Base-by-base conservation (phyloP, 2,888 invertebrate genomes). In the Lacanobia oleracea region DNA sequence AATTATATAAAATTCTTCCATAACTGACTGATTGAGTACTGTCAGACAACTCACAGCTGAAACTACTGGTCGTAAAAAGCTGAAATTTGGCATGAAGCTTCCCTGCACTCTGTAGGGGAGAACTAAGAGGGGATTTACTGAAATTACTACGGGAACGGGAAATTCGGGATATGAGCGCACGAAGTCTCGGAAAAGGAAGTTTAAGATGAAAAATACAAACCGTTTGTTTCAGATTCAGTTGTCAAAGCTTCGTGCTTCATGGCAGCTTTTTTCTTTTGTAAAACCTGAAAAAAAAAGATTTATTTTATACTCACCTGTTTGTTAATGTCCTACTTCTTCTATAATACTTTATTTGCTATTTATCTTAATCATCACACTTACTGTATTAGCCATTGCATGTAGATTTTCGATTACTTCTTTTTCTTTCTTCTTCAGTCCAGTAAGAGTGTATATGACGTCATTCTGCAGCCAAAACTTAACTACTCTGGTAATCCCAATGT, bases 181-280 rank as follows among this genome's bases (percentile, higher is more conserved):
- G n/a, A n/a, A n/a, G n/a, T n/a, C n/a, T n/a, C n/a, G n/a, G n/a
- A n/a, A n/a, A n/a, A n/a, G n/a, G n/a, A n/a, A n/a, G n/a, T 27
- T 5, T 54, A 16, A 33, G 2, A 27, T 18, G 7, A 7, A 33
- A 23, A 1, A 18, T 23, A 16, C 40, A 2, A 37, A 73, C 74
- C 59, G 8, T 45, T 40, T 18, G 14, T 40, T 21, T 59, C n/a
- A 40, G 9, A 51, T 37, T 37, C 56, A 23, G 43, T 9, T 9
- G 33, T 65, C 3, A 18, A 14, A 53, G 1, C 9, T 18, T 48
- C 21, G 0, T 54, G n/a, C 48, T 43, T 60, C 27, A 75, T 53
- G 7, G 53, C 18, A 9, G 75, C 60, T 65, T 74, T 74, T 40
- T 74, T 74, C 21, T 66, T 37, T 74, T 75, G 75, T 40, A 74